Conservation (phyloP, 1,140 invertebrate genomes). For the Euura saliciscinereae region DNA sequence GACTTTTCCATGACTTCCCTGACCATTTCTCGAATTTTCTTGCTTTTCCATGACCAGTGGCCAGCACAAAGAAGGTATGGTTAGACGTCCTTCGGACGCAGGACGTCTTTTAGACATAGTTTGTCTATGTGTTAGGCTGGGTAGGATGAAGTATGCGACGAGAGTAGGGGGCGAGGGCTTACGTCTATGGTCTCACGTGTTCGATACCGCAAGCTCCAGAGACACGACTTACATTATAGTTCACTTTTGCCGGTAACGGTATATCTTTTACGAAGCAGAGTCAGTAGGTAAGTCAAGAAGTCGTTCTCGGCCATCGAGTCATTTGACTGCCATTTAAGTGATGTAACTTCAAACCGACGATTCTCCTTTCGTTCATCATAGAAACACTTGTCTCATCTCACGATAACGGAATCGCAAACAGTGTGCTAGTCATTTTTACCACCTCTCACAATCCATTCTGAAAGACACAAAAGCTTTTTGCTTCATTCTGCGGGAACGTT, state of each 20-base stretch:
- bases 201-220: constrained; percentile 51
- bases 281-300: constrained; percentile 38
- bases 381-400: no score
- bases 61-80: no score
- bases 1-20: no score
- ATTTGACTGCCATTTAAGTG: background rate
- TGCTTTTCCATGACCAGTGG: no score
- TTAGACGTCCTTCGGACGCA: no score
- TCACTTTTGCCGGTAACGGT: constrained; percentile 55
- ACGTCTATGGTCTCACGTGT: background rate
- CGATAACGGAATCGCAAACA: no score
- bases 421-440: no score
- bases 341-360: background rate
- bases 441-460: no score
- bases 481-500: no score
- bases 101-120: no score
- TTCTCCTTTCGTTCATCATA: background rate
- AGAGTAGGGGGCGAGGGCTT: background rate
- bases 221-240: constrained; percentile 47
- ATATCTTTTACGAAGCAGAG: constrained; percentile 42
- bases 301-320: background rate
- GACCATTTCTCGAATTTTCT: no score
- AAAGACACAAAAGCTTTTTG: no score
- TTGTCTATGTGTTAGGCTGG: background rate
- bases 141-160: background rate